Evolutionary conservation across 2,888 invertebrate genomes (phyloP).

Genomic region (Clitarchus hookeri): DNA sequence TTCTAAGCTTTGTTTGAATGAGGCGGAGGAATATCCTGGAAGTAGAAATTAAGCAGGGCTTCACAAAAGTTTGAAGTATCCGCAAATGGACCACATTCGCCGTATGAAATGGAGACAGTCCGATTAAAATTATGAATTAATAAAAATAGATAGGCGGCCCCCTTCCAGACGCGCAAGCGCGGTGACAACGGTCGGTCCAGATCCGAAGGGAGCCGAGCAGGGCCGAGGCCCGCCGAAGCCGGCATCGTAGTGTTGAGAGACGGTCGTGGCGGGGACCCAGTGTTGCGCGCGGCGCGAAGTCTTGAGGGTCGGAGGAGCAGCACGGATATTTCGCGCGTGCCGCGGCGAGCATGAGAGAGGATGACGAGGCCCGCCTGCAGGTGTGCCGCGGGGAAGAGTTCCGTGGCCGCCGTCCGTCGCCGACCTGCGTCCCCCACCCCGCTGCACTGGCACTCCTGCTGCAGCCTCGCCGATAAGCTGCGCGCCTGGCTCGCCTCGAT

Average conservation of each 20-base stretch:
- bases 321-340: not conserved
- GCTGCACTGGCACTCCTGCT: not conserved
- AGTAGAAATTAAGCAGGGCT: no score
- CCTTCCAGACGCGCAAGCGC: no score
- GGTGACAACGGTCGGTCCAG: no score
- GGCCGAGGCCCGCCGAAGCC: no score
- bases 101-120: no score
- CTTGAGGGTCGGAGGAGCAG: not conserved
- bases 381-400: not conserved
- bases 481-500: conserved; percentile 6
- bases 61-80: no score
- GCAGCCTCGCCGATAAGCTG: conserved; percentile 7
- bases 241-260: not conserved
- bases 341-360: not conserved
- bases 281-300: not conserved
- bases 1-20: no score
- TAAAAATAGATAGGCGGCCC: no score
- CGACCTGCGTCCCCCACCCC: not conserved
- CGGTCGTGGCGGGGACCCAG: not conserved
- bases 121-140: no score
- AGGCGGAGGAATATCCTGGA: no score
- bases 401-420: not conserved
- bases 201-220: no score
- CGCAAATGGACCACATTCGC: no score
- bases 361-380: conserved; percentile 5